These are phyloP conservation scores for Alectura lathami DNA, from an alignment of 2,113 vertebrate genomes.

Conservation along the genomic window DNA sequence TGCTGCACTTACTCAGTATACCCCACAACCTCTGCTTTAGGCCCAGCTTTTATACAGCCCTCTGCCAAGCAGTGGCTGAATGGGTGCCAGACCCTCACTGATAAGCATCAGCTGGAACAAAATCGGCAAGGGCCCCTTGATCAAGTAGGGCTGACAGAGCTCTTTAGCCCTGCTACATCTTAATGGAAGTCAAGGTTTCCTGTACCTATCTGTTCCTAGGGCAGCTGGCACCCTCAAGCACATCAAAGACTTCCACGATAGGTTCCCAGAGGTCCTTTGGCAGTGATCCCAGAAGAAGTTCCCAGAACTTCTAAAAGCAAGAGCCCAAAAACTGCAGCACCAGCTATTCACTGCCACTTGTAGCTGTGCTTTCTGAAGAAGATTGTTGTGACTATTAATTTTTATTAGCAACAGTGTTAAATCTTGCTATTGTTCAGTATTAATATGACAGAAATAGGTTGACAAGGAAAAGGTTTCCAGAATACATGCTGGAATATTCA, in stretches of 20 bases:
- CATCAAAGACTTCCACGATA: neutral
- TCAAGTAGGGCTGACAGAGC: neutral
- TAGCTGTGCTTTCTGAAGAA: neutral
- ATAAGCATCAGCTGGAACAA: neutral
- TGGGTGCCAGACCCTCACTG: neutral
- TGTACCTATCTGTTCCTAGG: neutral
- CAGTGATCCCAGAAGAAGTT: neutral
- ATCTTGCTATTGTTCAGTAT: neutral
- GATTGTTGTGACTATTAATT: neutral
- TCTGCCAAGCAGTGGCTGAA: neutral
- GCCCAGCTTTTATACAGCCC: neutral
- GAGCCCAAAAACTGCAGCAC: neutral
- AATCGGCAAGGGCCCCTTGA: neutral
- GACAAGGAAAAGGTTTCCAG: neutral
- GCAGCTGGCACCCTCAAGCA: neutral
- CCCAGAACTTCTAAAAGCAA: neutral
- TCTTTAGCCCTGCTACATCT: neutral
- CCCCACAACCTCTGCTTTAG: accelerated
- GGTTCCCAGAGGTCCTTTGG: neutral
- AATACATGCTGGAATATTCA: neutral
- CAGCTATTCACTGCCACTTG: neutral
- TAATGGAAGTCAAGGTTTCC: neutral
- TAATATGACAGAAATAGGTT: neutral
- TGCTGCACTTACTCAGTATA: accelerated
- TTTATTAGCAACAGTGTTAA: neutral